phyloP scores from a whole-genome alignment of 2,113 vertebrate genomes.

The Lethenteron camtschaticum region DNA sequence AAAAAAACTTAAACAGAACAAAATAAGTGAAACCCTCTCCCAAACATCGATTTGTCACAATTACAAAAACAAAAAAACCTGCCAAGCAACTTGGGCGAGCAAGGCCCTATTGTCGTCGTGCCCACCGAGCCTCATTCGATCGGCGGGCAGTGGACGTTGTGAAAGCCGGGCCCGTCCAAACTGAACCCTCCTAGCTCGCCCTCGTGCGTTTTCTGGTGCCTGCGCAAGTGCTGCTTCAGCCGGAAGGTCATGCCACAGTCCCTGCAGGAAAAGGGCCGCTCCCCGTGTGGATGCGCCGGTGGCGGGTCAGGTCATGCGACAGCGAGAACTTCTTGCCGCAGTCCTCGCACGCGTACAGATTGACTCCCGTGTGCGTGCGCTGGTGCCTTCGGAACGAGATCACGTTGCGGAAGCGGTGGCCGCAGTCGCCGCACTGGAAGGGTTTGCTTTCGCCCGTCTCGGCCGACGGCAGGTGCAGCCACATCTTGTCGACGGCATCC shows the following conservation, averaged over 20 bases:
- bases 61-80: no score
- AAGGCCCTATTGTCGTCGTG: no score
- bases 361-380: slow-evolving; percentile 9
- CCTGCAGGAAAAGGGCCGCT: slow-evolving; percentile 4
- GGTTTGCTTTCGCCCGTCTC: neutral
- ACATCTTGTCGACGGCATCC: no score
- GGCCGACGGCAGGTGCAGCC: no score
- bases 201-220: neutral
- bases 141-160: no score
- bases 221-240: slow-evolving; percentile 1
- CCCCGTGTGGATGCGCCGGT: slow-evolving; percentile 9
- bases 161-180: no score
- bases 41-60: no score
- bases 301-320: slow-evolving; percentile 5
- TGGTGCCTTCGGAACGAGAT: slow-evolving; percentile 8
- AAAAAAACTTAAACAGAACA: no score
- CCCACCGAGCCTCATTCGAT: no score
- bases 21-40: no score
- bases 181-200: no score
- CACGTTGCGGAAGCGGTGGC: slow-evolving; percentile 7
- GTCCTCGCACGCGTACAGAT: slow-evolving; percentile 7
- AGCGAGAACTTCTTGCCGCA: slow-evolving; percentile 10
- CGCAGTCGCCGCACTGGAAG: slow-evolving; percentile 6
- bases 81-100: no score
- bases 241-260: neutral